Percentiles rank a stretch among this genome's conserved stretches.
These are phyloP conservation scores for Coryphaenoides rupestris DNA, from an alignment of 2,113 vertebrate species.

Conservation along the genomic window DNA sequence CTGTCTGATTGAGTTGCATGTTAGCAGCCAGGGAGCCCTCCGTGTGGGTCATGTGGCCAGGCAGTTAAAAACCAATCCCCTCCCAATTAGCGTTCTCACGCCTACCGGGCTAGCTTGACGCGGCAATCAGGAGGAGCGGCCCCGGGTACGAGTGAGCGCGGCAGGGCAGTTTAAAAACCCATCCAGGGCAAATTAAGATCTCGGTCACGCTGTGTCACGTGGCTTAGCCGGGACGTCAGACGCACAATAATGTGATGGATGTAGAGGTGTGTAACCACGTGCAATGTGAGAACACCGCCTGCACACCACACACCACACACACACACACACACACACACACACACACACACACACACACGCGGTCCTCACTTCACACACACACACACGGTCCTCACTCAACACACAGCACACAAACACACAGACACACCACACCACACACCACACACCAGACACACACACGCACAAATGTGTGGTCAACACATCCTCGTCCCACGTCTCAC, in stretches of 20 bases:
- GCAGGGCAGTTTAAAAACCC: conserved; percentile 28
- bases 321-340: conserved; percentile 1
- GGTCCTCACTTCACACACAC: no score
- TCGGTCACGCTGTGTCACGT: conserved; percentile 31
- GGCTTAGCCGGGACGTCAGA: background rate
- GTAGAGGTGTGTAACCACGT: background rate
- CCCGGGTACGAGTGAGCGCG: conserved; percentile 19
- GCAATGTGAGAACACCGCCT: background rate
- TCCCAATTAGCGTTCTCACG: conserved; percentile 61
- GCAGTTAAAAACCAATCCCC: conserved; percentile 56
- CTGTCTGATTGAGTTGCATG: no score
- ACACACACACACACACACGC: conserved; percentile 4
- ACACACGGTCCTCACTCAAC: no score
- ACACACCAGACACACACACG: conserved; percentile 5
- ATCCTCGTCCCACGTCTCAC: background rate
- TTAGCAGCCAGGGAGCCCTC: no score
- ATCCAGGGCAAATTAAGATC: conserved; percentile 26
- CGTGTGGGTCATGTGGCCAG: conserved; percentile 35
- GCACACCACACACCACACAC: no score
- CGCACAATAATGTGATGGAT: background rate
- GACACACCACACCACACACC: no score
- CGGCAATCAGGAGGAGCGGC: conserved; percentile 27
- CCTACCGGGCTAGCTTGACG: conserved; percentile 24
- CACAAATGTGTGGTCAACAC: background rate
- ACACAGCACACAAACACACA: background rate